Percentiles rank a stretch among this genome's conserved stretches.
phyloP scores from a whole-genome alignment of 2,888 invertebrate species.

The Drosophila antonietae region DNA sequence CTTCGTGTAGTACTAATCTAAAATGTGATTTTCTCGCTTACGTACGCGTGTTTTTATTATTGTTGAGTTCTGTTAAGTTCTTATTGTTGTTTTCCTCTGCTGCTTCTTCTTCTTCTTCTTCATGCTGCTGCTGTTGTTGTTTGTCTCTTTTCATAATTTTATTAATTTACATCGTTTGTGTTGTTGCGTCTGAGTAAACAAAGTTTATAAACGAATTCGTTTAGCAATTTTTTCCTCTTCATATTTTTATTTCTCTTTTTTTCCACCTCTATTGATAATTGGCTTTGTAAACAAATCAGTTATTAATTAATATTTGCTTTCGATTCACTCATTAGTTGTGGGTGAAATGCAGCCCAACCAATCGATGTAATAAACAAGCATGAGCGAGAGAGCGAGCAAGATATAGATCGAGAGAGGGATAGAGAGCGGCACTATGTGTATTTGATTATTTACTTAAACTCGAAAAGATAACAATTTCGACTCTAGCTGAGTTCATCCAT shows the following conservation, averaged over 20 bases:
- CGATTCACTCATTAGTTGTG: conserved; percentile 22
- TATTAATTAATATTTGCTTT: conserved; percentile 59
- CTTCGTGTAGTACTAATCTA: conserved; percentile 40
- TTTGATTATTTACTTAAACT: conserved; percentile 7
- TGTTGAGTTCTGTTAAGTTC: conserved; percentile 31
- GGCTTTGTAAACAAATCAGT: conserved; percentile 51
- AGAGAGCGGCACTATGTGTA: not conserved
- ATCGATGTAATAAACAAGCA: conserved; percentile 4
- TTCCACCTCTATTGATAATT: conserved; percentile 43
- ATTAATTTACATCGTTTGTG: conserved; percentile 63
- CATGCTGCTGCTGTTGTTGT: not conserved
- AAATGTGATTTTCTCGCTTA: conserved; percentile 66
- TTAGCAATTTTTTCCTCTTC: not conserved
- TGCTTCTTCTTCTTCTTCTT: not conserved
- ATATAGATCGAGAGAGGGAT: not conserved
- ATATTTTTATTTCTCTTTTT: not conserved
- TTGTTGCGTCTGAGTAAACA: conserved; percentile 34
- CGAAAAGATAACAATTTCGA: conserved; percentile 1
- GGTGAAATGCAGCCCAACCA: conserved; percentile 5
- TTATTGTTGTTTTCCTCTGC: not conserved
- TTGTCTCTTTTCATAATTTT: conserved; percentile 14
- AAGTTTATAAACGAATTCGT: conserved; percentile 23
- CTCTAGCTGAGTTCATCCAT: conserved; percentile 1
- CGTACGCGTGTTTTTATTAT: conserved; percentile 45
- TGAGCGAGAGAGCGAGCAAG: not conserved